Evolutionary conservation across 2,797 vertebrate genomes (phyloP), one percentile per base, ranked within the genome.

Genomic region (Rhinella marina): DNA sequence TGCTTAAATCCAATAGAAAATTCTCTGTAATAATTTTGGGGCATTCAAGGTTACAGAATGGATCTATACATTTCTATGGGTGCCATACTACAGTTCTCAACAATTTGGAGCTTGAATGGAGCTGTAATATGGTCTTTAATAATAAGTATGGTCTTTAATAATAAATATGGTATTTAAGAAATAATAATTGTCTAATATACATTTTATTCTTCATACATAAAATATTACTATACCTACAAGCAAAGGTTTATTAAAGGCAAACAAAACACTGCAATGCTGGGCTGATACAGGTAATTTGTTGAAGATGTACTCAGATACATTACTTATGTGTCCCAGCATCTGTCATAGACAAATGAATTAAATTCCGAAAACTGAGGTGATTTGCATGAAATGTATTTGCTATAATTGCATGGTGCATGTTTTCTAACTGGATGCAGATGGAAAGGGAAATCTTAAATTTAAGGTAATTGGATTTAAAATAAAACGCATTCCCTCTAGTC

Each of bases 391-490:
- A 83, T 77, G 62, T 54, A 78, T 83, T 84, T 79, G 86, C 86
- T 54, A 76, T 87, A 82, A 87, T 87, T 87, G 72, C 72, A 66
- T 61, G 41, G 68, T 82, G 86, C 64, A 82, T 56, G 50, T 78
- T 21, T 54, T 77, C 70, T 59, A 82, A 83, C 56, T 75, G 52
- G 73, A 88, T 78, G 73, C 72, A 82, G 86, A 83, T 27, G 75
- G 73, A 84, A 87, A 72, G 86, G n/a, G 66, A 88, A 88, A 84
- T 88, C 81, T 88, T 88, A 79, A 59, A 78, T 83, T 84, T 84
- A 84, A 61, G 12, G 73, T 88, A 88, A 88, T 88, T 88, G 86
- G 81, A 84, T 88, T 83, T 84, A 78, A 81, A 82, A 68, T 83
- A 77, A 75, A 87, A 77, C 62, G 13, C 70, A 78, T 87, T 87